phyloP scores from a whole-genome alignment of 2,113 vertebrate genomes.

The Chionodraco myersi region DNA sequence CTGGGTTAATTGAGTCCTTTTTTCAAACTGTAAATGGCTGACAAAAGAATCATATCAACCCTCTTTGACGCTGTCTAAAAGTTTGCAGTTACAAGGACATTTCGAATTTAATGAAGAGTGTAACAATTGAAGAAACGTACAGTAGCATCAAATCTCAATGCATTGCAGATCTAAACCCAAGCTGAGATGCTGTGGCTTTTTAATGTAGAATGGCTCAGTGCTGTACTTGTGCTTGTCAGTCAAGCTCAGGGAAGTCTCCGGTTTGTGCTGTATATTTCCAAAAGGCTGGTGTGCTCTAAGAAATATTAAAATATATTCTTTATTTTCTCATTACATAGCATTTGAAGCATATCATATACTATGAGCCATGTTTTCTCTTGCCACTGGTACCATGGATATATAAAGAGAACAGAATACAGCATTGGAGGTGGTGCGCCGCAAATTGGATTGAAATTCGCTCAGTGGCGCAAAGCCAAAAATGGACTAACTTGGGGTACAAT shows the following conservation, averaged over 20 bases:
- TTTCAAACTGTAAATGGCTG: not conserved
- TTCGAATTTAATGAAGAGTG: not conserved
- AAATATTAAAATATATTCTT: not conserved
- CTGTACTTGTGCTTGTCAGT: not conserved
- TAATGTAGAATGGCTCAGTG: not conserved
- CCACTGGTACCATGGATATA: no score
- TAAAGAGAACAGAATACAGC: no score
- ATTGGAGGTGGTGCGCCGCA: no score
- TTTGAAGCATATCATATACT: not conserved
- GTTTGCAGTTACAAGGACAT: not conserved
- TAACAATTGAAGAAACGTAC: not conserved
- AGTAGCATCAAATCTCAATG: not conserved
- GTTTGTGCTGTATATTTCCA: not conserved
- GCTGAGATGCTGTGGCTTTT: not conserved
- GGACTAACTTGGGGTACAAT: no score
- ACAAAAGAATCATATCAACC: no score
- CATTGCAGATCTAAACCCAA: not conserved
- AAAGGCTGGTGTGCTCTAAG: not conserved
- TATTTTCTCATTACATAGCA: not conserved
- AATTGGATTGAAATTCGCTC: no score
- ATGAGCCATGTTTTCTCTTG: not conserved
- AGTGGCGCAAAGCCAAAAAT: no score
- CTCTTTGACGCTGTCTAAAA: not conserved
- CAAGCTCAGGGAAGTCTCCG: not conserved
- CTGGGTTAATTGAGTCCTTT: not conserved